Conservation (phyloP, 2,888 invertebrate species). For the Frankliniella fusca region DNA sequence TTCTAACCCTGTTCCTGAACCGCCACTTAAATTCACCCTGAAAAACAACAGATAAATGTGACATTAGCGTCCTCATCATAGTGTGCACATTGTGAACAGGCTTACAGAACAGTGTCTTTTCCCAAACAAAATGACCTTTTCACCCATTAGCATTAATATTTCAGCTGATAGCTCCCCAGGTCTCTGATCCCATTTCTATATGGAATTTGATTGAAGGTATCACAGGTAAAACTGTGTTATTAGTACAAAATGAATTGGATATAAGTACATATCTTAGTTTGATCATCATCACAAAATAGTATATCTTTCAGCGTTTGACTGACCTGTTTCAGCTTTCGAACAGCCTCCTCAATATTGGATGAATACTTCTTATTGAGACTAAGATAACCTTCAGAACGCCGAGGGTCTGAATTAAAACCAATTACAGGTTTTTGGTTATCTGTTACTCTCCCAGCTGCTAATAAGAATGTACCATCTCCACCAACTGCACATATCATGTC, state of each 20-base stretch:
- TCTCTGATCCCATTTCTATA: no score
- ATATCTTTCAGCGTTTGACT: constrained; percentile 36
- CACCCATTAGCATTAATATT: not conserved
- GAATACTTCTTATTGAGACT: constrained; percentile 85
- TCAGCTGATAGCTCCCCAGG: not conserved
- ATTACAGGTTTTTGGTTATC: constrained; percentile 82
- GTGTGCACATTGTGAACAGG: no score
- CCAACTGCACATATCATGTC: constrained; percentile 85
- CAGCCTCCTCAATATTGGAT: constrained; percentile 69
- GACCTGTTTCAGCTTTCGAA: constrained; percentile 72
- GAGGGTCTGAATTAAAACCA: constrained; percentile 94
- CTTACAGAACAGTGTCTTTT: no score
- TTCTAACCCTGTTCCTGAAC: constrained; percentile 82
- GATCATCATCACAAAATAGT: no score
- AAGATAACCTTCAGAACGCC: constrained; percentile 86
- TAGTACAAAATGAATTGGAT: no score
- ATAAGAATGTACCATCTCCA: constrained; percentile 95
- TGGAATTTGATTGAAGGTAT: no score
- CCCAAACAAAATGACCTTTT: not conserved
- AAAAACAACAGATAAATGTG: constrained; percentile 38
- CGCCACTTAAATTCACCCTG: constrained; percentile 82
- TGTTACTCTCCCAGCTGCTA: constrained; percentile 81
- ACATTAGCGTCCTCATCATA: no score
- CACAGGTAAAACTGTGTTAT: no score
- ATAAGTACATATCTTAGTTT: not conserved